Conservation (phyloP, 2,113 vertebrate genomes). For the Motacilla alba region DNA sequence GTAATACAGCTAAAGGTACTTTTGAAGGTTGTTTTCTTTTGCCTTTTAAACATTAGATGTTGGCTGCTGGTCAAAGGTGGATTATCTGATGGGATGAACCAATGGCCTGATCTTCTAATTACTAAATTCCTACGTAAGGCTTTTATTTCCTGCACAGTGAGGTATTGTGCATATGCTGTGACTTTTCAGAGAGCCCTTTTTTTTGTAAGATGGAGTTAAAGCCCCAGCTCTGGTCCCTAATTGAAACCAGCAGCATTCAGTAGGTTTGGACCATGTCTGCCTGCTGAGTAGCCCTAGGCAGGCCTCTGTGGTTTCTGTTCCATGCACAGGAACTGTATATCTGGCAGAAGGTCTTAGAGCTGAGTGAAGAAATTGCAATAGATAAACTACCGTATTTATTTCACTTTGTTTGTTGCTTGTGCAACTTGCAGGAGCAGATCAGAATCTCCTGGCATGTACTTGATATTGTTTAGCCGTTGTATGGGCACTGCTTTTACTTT, state of each 20-base stretch:
- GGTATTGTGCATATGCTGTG: not conserved
- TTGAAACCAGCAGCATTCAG: conserved; percentile 21
- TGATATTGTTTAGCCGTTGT: not conserved
- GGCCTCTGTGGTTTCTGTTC: not conserved
- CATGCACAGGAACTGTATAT: not conserved
- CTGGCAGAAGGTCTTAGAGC: not conserved
- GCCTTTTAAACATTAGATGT: not conserved
- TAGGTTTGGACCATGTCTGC: not conserved
- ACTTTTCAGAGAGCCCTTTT: not conserved
- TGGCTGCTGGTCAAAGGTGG: conserved; percentile 23
- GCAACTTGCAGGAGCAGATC: not conserved
- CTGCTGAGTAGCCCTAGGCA: not conserved
- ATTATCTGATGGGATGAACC: conserved; percentile 43
- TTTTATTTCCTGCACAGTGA: conserved; percentile 8
- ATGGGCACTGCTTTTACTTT: not conserved
- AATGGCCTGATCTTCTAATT: conserved; percentile 27
- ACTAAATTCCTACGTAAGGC: not conserved
- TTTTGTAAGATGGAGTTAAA: not conserved
- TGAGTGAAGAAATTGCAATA: not conserved
- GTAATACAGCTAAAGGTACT: not conserved
- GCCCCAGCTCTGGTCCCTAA: not conserved
- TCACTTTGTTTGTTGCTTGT: not conserved
- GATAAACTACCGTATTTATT: not conserved
- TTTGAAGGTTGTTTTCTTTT: conserved; percentile 45
- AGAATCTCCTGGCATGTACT: not conserved